Conservation (phyloP, 2,113 vertebrate genomes). For the Mola mola region DNA sequence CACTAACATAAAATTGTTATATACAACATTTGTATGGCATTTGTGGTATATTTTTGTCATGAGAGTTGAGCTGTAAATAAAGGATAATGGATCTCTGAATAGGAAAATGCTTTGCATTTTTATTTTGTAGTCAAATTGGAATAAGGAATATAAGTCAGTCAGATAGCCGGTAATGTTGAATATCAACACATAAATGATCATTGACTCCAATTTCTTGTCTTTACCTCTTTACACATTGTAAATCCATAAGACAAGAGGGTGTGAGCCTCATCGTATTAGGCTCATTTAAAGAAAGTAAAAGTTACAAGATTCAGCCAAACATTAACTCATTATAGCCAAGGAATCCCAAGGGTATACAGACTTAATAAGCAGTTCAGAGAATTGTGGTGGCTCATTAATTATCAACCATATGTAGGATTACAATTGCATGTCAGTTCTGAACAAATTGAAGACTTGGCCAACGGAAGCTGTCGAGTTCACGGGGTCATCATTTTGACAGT, state of each 20-base stretch:
- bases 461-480: background rate
- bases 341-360: background rate
- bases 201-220: no score
- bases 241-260: no score
- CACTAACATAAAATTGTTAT: slow-evolving; percentile 8
- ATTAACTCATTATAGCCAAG: background rate
- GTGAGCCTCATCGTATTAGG: background rate
- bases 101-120: background rate
- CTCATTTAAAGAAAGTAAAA: background rate
- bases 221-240: no score
- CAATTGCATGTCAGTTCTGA: background rate
- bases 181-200: no score
- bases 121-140: no score
- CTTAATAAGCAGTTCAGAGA: background rate
- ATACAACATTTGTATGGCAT: slow-evolving; percentile 11
- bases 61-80: background rate
- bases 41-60: background rate
- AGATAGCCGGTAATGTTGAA: no score
- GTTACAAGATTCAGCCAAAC: background rate
- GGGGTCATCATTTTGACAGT: background rate
- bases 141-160: no score
- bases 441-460: background rate
- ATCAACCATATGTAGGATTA: background rate
- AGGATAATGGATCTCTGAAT: background rate
- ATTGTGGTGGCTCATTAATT: background rate